Evolutionary conservation across 1,140 invertebrate genomes (phyloP), one percentile per base, ranked within the genome.

Genomic region (Steinernema feltiae): DNA sequence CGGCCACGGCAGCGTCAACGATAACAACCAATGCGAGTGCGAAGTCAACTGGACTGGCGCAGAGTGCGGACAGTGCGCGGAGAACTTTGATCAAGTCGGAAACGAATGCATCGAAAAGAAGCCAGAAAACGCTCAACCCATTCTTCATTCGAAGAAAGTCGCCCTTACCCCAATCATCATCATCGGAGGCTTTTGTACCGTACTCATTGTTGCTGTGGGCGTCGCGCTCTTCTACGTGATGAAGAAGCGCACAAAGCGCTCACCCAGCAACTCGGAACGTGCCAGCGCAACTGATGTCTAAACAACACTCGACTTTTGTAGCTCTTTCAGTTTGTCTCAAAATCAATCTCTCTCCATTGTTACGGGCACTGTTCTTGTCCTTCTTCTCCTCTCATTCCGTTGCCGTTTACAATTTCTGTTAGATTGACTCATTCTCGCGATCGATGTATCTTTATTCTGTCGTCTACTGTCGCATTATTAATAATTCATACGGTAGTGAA

Each of bases 11-110:
- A 73, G 70, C 24, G 32, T 35, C 63, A 73, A 48, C 29, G 69
- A 75, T 32, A 73, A 77, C 63, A 77, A 77, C 53, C 48, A 77
- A 32, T 77, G 76, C 46, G 35, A 72, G n/a, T 77, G 76, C 29
- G 48, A 41, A 1, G 27, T 72, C 30, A 73, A 73, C 41, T 77
- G 73, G 48, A 69, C 35, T 48, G 76, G 76, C 73, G 72, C 70
- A 30, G 48, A 72, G n/a, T 77, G 76, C 27, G 72, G 73, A n/a
- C 48, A 72, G 27, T 77, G 76, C 31, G 72, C 72, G 0, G 48
- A 63, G n/a, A 70, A 72, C 24, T 77, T 70, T 31, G 29, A 70
- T 70, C 73, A 71, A 72, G 48, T 70, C 32, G 72, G 30, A 32
- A 63, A 72, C 30, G 73, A 74, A 32, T 77, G 76, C 46, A 48